Evolutionary conservation across 2,113 vertebrate genomes (phyloP).

Genomic region (Colossoma macropomum): DNA sequence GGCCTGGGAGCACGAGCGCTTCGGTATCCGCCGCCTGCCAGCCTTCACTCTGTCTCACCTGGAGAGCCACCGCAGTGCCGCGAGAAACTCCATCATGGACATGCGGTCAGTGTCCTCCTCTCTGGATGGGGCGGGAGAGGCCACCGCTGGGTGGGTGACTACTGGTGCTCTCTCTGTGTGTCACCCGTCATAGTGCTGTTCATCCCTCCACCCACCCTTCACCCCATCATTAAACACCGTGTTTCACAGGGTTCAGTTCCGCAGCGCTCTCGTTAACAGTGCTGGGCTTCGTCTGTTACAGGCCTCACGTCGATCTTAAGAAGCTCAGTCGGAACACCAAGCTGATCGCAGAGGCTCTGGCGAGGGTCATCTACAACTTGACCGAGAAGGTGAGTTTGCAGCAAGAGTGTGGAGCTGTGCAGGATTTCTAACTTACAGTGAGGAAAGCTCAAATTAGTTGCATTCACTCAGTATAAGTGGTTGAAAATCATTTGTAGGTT

Average conservation of each 20-base stretch:
- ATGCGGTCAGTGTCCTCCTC: constrained; percentile 85
- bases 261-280: not conserved
- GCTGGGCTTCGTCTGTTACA: constrained; percentile 60
- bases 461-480: no score
- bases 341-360: constrained; percentile 91
- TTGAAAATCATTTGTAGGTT: no score
- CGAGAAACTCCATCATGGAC: constrained; percentile 96
- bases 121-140: constrained; percentile 76
- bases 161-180: not conserved
- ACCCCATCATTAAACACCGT: not conserved
- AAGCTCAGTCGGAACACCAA: constrained; percentile 91
- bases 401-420: not conserved
- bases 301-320: constrained; percentile 87
- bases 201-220: not conserved
- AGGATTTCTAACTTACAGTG: no score
- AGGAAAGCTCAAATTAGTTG: no score
- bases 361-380: constrained; percentile 96
- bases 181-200: not conserved
- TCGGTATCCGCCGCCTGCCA: constrained; percentile 93
- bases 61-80: constrained; percentile 89
- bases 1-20: constrained; percentile 98
- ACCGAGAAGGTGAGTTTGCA: constrained; percentile 87
- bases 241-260: not conserved
- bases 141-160: constrained; percentile 77
- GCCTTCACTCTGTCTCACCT: constrained; percentile 96